phyloP scores from a whole-genome alignment of 2,797 vertebrate species.

The Hemibagrus guttatus region DNA sequence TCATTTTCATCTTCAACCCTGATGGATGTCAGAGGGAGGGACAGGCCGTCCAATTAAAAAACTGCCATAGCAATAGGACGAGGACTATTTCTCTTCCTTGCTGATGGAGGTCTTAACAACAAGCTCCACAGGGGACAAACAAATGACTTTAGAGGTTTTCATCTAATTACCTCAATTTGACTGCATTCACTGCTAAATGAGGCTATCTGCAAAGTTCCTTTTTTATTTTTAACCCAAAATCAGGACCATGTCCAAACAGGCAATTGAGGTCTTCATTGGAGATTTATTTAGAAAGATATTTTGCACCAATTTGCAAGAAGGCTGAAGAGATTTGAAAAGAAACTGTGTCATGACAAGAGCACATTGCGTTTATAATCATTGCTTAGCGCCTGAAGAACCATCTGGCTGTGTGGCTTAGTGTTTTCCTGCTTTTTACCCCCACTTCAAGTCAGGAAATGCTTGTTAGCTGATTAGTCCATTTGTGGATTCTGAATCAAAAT shows the following conservation, averaged over 20 bases:
- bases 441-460: neutral
- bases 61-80: neutral
- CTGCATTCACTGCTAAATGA: neutral
- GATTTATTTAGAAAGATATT: neutral
- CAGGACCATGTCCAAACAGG: neutral
- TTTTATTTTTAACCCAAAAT: neutral
- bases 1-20: neutral
- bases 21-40: neutral
- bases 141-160: constrained; percentile 19
- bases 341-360: neutral
- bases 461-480: neutral
- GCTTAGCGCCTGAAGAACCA: neutral
- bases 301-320: neutral
- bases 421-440: neutral
- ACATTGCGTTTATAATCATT: neutral
- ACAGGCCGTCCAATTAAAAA: neutral
- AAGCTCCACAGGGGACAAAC: constrained; percentile 4
- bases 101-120: neutral
- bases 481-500: neutral
- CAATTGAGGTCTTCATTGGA: too few relatives aligned
- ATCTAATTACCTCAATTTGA: constrained; percentile 14
- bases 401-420: neutral
- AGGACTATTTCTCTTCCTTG: constrained; percentile 1
- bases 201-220: neutral
- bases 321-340: neutral